Base-by-base conservation (phyloP, 2,888 invertebrate genomes). In the Theretra japonica region DNA sequence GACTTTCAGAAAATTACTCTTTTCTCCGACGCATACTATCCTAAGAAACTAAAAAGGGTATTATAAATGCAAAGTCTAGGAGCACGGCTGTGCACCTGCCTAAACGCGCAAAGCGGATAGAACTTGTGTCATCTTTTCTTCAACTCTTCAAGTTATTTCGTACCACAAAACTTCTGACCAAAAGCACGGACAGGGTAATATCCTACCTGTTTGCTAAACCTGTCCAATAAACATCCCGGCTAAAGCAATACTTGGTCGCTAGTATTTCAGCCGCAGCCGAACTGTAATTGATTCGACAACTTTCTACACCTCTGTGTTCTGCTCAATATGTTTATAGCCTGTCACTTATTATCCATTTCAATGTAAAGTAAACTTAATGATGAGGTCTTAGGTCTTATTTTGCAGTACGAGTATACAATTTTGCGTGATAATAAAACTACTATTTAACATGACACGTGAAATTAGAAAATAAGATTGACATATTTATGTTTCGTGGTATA, bases 231-330 rank as follows among this genome's bases (percentile, higher is more conserved):
- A 53, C 15, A 7, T 53, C 15, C 33, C 41, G 15, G 21, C 41
- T 62, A 21, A 7, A 30, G 19, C 19, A 60, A n/a, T 23, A 33
- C 48, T 48, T 48, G 48, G 60, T 48, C 53, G 53, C n/a, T n/a
- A 53, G 53, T 53, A 53, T 53, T 48, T 23, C 23, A 41, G 41
- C 21, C 65, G 65, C 6, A 17, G 65, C 41, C 23, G 65, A 65
- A 65, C 23, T 65, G 41, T 65, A 23, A 65, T 65, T 48, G 21
- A 65, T 65, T 65, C 41, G 41, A 48, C 48, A 23, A 65, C 65
- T 65, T 65, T 65, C 65, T 65, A 65, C 48, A 23, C 48, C n/a
- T 62, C 62, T 15, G 19, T 33, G 8, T 1, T 21, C 48, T 23
- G 23, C 4, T 48, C 23, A 48, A 65, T 23, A 25, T 48, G 23